Conservation (phyloP, 2,888 invertebrate species). For the Cantharis flavilabris region DNA sequence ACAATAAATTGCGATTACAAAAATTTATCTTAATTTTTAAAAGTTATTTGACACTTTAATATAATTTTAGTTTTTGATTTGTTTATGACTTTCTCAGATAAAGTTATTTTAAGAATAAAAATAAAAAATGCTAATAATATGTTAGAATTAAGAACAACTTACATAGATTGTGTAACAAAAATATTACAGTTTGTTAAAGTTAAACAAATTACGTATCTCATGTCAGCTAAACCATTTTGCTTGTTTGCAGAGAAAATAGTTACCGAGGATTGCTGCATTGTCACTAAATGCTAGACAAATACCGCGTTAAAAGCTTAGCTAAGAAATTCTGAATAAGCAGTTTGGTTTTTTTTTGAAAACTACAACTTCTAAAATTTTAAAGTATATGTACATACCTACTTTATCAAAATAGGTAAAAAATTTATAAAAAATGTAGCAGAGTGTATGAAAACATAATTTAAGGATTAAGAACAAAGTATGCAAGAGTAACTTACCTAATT, state of each 20-base stretch:
- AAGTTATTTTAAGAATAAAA: not conserved
- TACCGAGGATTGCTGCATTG: constrained; percentile 17
- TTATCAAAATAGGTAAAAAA: not conserved
- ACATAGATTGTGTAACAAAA: not conserved
- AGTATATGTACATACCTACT: not conserved
- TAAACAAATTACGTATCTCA: constrained; percentile 3
- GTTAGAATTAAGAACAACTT: not conserved
- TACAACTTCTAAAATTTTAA: not conserved
- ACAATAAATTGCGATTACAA: not conserved
- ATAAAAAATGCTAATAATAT: not conserved
- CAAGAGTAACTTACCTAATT: constrained; percentile 73
- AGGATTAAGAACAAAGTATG: constrained; percentile 16
- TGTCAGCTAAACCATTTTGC: constrained; percentile 10
- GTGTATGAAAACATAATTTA: not conserved
- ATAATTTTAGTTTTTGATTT: not conserved
- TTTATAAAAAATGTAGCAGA: not conserved
- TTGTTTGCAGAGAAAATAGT: constrained; percentile 15
- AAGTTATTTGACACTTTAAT: not conserved
- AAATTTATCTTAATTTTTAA: not conserved
- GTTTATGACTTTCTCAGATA: not conserved
- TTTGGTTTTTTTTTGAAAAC: not conserved
- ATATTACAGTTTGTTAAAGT: not conserved
- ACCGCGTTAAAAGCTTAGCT: constrained; percentile 11
- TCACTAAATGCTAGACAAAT: constrained; percentile 24
- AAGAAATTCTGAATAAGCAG: not conserved